Base-by-base conservation (phyloP, 2,888 invertebrate genomes). In the Drosophila birchii region DNA sequence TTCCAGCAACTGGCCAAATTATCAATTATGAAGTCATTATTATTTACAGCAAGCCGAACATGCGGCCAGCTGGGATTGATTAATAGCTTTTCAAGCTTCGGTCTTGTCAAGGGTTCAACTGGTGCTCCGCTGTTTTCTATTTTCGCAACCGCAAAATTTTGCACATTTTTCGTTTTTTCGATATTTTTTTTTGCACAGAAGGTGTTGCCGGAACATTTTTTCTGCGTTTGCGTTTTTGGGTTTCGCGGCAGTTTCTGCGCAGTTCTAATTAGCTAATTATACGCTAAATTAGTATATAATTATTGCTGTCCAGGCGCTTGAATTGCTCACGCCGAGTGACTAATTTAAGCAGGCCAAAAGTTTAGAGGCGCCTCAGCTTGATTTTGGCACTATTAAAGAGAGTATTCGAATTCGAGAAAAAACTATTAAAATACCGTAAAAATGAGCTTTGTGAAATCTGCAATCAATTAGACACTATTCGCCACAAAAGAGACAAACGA, bases 201-300 rank as follows among this genome's bases (percentile, higher is more conserved):
- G 86, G 90, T 86, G 86, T 89, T 89, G 86, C 86, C 86, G 89
- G 89, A 86, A 89, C 88, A 90, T 90, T 84, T 83, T 78, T 75
- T 69, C 44, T 45, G 29, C 34, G 76, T 78, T 78, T 71, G 39
- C 20, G 58, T 80, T 80, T 86, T 82, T 41, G 47, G 51, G 32
- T 70, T 67, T 81, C 72, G 74, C 64, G 61, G 56, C 47, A 64
- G 80, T 88, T 74, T 71, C 76, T 88, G 75, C 78, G 88, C 82
- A 89, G 78, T 89, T 89, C 86, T 86, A 88, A 88, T 89, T 89
- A 83, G 86, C 86, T 89, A 90, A 89, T 89, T 90, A 89, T 86
- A 90, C 86, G 88, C 86, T 79, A 64, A 89, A 78, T 91, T 89
- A 86, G 79, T 89, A 72, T 91, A 80, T 86, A 89, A 89, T 89